Evolutionary conservation across 2,888 invertebrate genomes (phyloP).

Genomic region (Yponomeuta malinellus): DNA sequence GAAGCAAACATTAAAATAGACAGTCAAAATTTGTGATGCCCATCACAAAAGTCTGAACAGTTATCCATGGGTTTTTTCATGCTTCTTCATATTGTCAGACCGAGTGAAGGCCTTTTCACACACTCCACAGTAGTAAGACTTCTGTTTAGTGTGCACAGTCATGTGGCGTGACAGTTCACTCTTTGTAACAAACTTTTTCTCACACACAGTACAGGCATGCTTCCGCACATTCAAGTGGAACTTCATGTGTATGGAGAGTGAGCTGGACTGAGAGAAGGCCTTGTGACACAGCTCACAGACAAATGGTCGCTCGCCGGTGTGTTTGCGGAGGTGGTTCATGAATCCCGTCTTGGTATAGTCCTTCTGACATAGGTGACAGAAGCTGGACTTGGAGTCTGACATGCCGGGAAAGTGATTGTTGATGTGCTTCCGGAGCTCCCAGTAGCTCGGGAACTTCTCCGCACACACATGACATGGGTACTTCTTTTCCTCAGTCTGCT

Average conservation of each 20-base stretch:
- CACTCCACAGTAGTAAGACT: constrained; percentile 71
- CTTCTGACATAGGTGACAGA: constrained; percentile 72
- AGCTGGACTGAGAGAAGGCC: constrained; percentile 72
- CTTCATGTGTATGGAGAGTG: constrained; percentile 72
- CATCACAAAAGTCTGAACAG: constrained; percentile 19
- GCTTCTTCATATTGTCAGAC: constrained; percentile 74
- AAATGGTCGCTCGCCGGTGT: constrained; percentile 70
- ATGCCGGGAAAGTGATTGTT: constrained; percentile 71
- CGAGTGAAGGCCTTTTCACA: constrained; percentile 73
- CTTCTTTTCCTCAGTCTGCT: constrained; percentile 66
- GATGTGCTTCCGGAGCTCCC: constrained; percentile 70
- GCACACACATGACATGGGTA: constrained; percentile 71
- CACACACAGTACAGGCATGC: constrained; percentile 71
- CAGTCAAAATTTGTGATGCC: constrained; percentile 20
- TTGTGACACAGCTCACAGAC: constrained; percentile 72
- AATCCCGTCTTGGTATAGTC: constrained; percentile 73
- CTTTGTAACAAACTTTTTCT: constrained; percentile 73
- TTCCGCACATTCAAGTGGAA: constrained; percentile 72
- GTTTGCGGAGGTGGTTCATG: constrained; percentile 72
- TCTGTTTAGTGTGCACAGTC: constrained; percentile 73
- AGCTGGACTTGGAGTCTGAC: constrained; percentile 71
- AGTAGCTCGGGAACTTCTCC: constrained; percentile 69
- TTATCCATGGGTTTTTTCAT: constrained; percentile 73
- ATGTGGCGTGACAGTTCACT: constrained; percentile 74
- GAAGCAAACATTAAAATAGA: constrained; percentile 6